Conservation (phyloP, 2,113 vertebrate species). For the Xenopus borealis region DNA sequence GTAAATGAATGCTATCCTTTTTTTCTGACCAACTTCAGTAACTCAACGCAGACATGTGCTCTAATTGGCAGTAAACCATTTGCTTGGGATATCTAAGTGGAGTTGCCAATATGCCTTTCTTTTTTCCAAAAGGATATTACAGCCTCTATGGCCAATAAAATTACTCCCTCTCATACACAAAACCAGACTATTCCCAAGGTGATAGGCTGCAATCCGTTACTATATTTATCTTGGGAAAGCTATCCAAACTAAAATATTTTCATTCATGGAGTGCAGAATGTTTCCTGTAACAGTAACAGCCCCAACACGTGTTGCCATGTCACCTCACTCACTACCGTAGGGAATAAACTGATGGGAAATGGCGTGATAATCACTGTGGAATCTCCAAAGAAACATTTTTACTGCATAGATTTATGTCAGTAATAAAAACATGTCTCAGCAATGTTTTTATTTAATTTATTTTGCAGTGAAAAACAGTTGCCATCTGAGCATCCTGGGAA, state of each 20-base stretch:
- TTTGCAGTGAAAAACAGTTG: too few relatives aligned
- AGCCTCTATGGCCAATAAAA: slow-evolving; percentile 24
- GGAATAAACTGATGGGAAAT: neutral
- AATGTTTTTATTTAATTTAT: too few relatives aligned
- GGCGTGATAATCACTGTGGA: too few relatives aligned
- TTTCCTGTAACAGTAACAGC: slow-evolving; percentile 14
- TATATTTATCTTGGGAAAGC: slow-evolving; percentile 17
- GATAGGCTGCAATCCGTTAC: slow-evolving; percentile 16
- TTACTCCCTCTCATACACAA: neutral
- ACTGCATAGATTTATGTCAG: too few relatives aligned
- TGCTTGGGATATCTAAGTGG: neutral
- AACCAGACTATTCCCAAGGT: slow-evolving; percentile 22
- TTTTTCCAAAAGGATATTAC: neutral
- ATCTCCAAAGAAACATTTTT: too few relatives aligned
- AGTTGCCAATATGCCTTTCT: too few relatives aligned
- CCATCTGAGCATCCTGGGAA: too few relatives aligned
- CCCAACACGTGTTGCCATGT: slow-evolving; percentile 9
- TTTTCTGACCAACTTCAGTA: too few relatives aligned
- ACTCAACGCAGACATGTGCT: too few relatives aligned
- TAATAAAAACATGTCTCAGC: too few relatives aligned
- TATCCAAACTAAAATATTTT: slow-evolving; percentile 18
- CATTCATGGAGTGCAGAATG: slow-evolving; percentile 21
- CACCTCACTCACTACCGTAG: slow-evolving; percentile 4
- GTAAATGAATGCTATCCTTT: too few relatives aligned
- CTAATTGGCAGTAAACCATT: neutral